Percentiles rank a stretch among this genome's conserved stretches.
Evolutionary conservation across 2,888 invertebrate genomes (phyloP).

Genomic region (Oligia fasciuncula): DNA sequence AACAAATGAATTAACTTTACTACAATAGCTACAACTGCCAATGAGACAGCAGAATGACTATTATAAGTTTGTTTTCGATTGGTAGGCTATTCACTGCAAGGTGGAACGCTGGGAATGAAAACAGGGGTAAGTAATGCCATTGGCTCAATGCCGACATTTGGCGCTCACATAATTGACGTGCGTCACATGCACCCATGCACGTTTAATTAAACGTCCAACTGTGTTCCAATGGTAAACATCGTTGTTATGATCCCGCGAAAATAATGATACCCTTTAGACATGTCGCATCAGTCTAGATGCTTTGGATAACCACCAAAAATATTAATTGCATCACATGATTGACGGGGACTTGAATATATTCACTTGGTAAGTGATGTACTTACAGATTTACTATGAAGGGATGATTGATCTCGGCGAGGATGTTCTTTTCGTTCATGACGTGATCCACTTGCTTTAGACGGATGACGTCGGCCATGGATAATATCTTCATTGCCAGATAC

Average conservation of each 20-base stretch:
- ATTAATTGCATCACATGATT: slow-evolving; percentile 55
- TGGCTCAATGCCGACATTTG: slow-evolving; percentile 76
- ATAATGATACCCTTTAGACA: slow-evolving; percentile 60
- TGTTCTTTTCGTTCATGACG: slow-evolving; percentile 98
- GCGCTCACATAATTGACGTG: slow-evolving; percentile 71
- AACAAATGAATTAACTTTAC: slow-evolving; percentile 33
- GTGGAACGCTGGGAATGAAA: slow-evolving; percentile 51
- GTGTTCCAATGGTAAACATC: slow-evolving; percentile 67
- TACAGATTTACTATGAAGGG: slow-evolving; percentile 97
- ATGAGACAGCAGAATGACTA: slow-evolving; percentile 33
- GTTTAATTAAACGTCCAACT: slow-evolving; percentile 73
- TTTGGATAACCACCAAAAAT: slow-evolving; percentile 67
- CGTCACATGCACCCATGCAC: slow-evolving; percentile 73
- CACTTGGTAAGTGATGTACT: slow-evolving; percentile 68
- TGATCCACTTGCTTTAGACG: slow-evolving; percentile 98
- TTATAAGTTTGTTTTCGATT: slow-evolving; percentile 23
- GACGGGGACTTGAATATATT: slow-evolving; percentile 39
- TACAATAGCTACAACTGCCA: slow-evolving; percentile 16
- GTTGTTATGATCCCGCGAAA: slow-evolving; percentile 67
- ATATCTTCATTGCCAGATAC: slow-evolving; percentile 98
- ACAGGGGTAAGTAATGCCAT: slow-evolving; percentile 66
- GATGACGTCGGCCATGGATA: slow-evolving; percentile 98
- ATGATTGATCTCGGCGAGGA: slow-evolving; percentile 97
- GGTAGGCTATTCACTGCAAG: slow-evolving; percentile 43
- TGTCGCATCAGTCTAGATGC: slow-evolving; percentile 62